Evolutionary conservation across 2,888 invertebrate genomes (phyloP).

Genomic region (Ochropacha duplaris): DNA sequence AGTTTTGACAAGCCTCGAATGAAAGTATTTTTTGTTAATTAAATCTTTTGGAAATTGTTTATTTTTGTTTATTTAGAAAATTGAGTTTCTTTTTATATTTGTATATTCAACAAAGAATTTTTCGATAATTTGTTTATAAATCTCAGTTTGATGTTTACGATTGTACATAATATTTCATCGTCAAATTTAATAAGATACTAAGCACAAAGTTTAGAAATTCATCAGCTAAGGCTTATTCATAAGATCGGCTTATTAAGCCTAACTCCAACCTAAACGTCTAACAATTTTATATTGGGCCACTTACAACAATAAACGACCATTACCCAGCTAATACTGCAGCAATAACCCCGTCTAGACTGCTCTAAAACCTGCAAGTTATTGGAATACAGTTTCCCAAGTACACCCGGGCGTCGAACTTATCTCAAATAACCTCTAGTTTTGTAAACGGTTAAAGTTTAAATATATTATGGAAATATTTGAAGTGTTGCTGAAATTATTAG

Average conservation of each 20-base stretch:
- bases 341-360: conserved; percentile 12
- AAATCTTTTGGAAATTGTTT: not conserved
- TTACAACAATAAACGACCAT: not conserved
- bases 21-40: not conserved
- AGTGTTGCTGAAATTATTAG: not conserved
- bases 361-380: conserved; percentile 2
- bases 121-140: too few relatives aligned
- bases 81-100: too few relatives aligned
- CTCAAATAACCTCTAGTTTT: not conserved
- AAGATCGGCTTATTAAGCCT: not conserved
- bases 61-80: too few relatives aligned
- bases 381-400: not conserved
- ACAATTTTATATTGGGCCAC: not conserved
- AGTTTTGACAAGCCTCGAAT: not conserved
- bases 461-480: not conserved
- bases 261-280: not conserved
- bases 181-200: not conserved
- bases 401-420: not conserved
- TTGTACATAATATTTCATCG: too few relatives aligned
- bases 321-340: not conserved
- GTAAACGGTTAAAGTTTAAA: not conserved
- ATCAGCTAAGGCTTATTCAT: not conserved
- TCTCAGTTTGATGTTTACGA: too few relatives aligned
- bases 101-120: too few relatives aligned
- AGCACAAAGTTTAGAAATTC: not conserved